Evolutionary conservation across 37 sponge, comb jelly and placozoan genomes (phyloP).

Genomic region (Cladorhizidae sp.): DNA sequence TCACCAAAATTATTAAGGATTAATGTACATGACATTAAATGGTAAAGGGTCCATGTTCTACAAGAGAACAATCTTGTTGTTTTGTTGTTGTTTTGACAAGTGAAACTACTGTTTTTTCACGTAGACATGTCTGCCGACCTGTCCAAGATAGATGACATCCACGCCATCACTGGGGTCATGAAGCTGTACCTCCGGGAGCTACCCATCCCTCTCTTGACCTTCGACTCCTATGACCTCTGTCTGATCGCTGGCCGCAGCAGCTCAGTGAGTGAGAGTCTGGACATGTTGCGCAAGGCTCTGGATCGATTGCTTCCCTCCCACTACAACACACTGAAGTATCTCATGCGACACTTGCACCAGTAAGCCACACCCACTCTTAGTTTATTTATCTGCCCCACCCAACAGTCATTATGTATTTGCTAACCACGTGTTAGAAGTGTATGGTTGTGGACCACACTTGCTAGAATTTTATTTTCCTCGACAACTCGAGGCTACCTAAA

Average conservation of each 20-base stretch:
- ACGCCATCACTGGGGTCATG: conserved; percentile 78
- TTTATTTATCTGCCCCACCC: no score
- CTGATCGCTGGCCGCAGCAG: conserved; percentile 72
- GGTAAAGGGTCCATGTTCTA: not conserved
- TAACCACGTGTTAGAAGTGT: no score
- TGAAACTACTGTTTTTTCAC: not conserved
- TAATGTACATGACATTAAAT: not conserved
- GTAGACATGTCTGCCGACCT: conserved; percentile 58
- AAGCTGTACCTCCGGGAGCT: conserved; percentile 92
- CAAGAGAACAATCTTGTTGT: not conserved
- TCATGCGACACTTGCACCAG: conserved; percentile 80
- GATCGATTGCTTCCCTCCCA: conserved; percentile 73
- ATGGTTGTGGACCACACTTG: no score
- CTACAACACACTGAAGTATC: conserved; percentile 81
- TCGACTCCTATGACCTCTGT: conserved; percentile 76
- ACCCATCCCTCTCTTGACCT: conserved; percentile 91
- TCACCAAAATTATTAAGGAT: not conserved
- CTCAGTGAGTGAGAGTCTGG: conserved; percentile 57
- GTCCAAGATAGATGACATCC: conserved; percentile 48
- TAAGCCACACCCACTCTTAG: conserved; percentile 19
- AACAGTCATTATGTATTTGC: no score
- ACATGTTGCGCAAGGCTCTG: conserved; percentile 66
- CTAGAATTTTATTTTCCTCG: no score
- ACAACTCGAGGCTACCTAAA: no score
- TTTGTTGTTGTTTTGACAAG: not conserved